Percentiles rank a stretch among this genome's conserved stretches.
phyloP scores from a whole-genome alignment of 2,113 vertebrate species.

The Mellivora capensis region DNA sequence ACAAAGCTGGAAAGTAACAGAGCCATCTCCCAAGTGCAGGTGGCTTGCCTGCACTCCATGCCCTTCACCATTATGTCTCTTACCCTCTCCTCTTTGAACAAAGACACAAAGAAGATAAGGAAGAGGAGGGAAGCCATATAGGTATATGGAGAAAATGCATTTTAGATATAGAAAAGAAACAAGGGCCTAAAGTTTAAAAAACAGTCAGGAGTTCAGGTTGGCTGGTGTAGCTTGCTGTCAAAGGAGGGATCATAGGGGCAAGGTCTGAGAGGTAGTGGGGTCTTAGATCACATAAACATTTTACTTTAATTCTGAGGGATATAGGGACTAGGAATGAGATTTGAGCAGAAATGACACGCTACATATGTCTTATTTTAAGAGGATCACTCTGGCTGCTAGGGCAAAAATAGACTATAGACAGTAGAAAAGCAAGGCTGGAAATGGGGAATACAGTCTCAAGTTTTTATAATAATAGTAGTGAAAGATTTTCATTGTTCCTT shows the following conservation, averaged over 20 bases:
- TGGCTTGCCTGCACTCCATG: background rate
- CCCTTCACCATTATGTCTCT: background rate
- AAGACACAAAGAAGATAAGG: background rate
- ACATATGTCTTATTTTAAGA: background rate
- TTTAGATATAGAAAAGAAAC: background rate
- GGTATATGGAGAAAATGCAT: background rate
- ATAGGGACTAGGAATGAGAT: background rate
- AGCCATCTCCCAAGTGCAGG: background rate
- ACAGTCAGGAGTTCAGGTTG: accelerated
- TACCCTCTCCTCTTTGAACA: background rate
- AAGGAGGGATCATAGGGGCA: background rate
- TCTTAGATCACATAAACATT: background rate
- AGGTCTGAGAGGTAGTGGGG: background rate
- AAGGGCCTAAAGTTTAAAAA: background rate
- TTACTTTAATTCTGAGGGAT: background rate
- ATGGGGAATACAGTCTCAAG: background rate
- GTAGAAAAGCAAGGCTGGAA: background rate
- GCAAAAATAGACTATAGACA: background rate
- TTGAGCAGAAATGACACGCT: background rate
- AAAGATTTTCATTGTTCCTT: background rate
- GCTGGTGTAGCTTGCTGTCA: background rate
- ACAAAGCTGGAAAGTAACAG: background rate
- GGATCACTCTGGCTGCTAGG: accelerated
- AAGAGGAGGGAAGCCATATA: accelerated
- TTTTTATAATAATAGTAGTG: background rate